A percentile compares a stretch with the other conserved stretches of the same genome.
Conservation (phyloP, 2,113 vertebrate genomes). For the Azemiops feae region DNA sequence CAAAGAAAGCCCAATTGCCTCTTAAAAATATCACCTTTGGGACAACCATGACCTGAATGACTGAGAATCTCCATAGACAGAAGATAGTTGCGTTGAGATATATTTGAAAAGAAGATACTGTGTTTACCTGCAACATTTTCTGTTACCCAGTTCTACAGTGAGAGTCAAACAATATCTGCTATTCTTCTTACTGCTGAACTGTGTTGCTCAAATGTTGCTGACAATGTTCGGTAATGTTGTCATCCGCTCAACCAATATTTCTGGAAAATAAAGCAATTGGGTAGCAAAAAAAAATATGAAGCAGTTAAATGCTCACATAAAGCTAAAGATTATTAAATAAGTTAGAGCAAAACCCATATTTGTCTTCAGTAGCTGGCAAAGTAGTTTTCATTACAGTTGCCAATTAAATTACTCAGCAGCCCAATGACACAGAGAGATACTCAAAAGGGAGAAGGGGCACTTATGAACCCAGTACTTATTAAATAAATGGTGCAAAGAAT, state of each 20-base stretch:
- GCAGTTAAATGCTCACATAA: background rate
- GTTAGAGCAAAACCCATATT: background rate
- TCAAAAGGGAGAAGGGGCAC: background rate
- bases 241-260: background rate
- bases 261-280: background rate
- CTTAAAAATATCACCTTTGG: too few species aligned
- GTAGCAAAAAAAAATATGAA: background rate
- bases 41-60: too few species aligned
- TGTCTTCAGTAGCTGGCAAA: background rate
- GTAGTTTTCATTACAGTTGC: background rate
- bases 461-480: background rate
- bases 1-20: too few species aligned
- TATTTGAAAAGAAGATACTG: background rate
- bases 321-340: background rate
- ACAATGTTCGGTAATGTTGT: background rate
- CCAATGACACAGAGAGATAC: background rate
- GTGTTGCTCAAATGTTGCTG: background rate
- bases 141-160: background rate
- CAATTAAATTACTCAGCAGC: background rate
- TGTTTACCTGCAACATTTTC: background rate
- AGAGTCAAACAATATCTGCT: background rate
- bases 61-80: background rate
- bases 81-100: background rate
- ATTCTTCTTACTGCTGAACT: background rate
- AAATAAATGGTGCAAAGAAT: background rate